Evolutionary conservation across 2,888 invertebrate species (phyloP).

Genomic region (Ferdinandea cuprea): DNA sequence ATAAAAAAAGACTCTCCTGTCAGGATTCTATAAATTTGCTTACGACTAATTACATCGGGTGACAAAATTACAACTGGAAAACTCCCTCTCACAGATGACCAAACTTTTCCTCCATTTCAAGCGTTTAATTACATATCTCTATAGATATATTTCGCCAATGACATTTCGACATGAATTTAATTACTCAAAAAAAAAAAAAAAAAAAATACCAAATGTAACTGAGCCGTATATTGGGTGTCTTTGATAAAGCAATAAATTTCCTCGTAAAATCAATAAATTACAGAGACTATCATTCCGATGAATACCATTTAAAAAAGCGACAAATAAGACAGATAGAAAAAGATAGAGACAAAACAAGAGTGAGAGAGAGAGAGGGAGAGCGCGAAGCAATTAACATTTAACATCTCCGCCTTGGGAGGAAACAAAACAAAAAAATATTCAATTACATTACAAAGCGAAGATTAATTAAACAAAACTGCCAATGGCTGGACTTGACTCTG

Average conservation of each 20-base stretch:
- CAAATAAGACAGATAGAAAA: neutral
- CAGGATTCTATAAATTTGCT: too few relatives aligned
- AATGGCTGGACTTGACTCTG: conserved; percentile 29
- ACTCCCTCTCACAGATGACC: too few relatives aligned
- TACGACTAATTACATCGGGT: too few relatives aligned
- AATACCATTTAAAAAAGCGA: conserved; percentile 45
- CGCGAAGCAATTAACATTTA: conserved; percentile 60
- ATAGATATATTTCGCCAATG: too few relatives aligned
- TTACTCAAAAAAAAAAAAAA: too few relatives aligned
- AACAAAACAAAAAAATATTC: conserved; percentile 43
- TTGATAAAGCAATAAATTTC: conserved; percentile 51
- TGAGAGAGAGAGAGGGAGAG: neutral
- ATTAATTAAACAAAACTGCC: conserved; percentile 67
- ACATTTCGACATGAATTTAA: too few relatives aligned
- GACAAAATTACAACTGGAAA: too few relatives aligned
- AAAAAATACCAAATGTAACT: too few relatives aligned
- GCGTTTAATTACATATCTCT: too few relatives aligned
- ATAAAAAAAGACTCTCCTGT: too few relatives aligned
- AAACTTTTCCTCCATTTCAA: too few relatives aligned
- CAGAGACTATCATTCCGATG: conserved; percentile 36
- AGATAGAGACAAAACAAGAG: conserved; percentile 5
- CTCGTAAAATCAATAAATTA: conserved; percentile 63
- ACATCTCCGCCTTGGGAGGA: conserved; percentile 29
- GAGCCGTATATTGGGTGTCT: too few relatives aligned
- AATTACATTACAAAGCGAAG: conserved; percentile 67